Evolutionary conservation across 1,140 invertebrate species (phyloP), one percentile per base, ranked within the genome.

Genomic region (Macrotrachela quadricornifera): DNA sequence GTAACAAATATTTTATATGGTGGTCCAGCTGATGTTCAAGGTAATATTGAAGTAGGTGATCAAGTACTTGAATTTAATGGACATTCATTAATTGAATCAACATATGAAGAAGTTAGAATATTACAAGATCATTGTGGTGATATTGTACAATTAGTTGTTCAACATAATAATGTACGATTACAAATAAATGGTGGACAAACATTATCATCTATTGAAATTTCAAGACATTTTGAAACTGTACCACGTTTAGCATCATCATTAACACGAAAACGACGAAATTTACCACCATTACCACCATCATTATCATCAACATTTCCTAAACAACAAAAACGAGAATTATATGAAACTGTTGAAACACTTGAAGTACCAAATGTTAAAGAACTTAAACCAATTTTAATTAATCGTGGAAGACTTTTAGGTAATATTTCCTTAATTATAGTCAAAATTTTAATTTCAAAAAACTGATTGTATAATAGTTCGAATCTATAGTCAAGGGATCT

Each of bases 1-100:
- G 82, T 90, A 58, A 82, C 86, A 12, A 85, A 82, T 79, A 85
- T 83, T 0, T 80, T 86, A 18, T 81, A 80, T 1, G 83, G 83
- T 40, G 84, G 85, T 44, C 81, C 83, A 16, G 86, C 85, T 1
- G 85, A 90, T 66, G 52, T 60, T 14, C 59, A 63, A 38, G 60
- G 57, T 13, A 44, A 48, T n/a, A 60, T 64, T 15, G 46, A 49
- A 43, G 57, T 58, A 44, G 61, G 61, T 41, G 66, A 69, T 56
- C 61, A 62, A 46, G 63, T 83, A 55, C 67, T 85, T 10, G 80
- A 83, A 63, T 85, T 83, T 81, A 76, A 78, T 54, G 82, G 83
- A 1, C 78, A 86, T 45, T 80, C 81, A 0, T 69, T 91, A 41
- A 80, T 80, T 14, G 83, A 88, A 71, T 77, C 81, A 41, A 87